phyloP scores from a whole-genome alignment of 2,888 invertebrate genomes.

The Ceratothoa steindachneri region DNA sequence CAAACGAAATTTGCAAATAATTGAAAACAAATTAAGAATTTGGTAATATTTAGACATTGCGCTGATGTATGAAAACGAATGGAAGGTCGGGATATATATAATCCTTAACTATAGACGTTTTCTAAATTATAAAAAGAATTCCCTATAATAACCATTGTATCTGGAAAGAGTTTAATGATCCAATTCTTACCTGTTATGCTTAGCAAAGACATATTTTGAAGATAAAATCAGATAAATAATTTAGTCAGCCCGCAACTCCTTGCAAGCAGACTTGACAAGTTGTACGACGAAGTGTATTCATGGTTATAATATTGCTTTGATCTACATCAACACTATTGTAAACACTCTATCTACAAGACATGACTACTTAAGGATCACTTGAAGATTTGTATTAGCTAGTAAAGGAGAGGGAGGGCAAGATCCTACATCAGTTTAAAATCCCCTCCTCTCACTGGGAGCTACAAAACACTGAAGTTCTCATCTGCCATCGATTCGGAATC shows the following conservation, averaged over 20 bases:
- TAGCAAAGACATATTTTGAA: neutral
- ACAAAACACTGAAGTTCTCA: neutral
- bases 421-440: neutral
- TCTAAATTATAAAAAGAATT: too few species aligned
- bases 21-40: too few species aligned
- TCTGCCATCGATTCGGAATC: neutral
- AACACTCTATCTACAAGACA: neutral
- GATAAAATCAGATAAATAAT: neutral
- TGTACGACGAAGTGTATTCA: neutral
- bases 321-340: neutral
- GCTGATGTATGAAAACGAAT: too few species aligned
- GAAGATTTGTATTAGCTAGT: neutral
- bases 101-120: too few species aligned
- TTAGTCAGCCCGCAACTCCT: neutral
- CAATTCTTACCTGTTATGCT: neutral
- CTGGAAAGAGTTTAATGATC: too few species aligned
- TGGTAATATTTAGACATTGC: too few species aligned
- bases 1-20: too few species aligned
- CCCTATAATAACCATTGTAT: too few species aligned
- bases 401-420: neutral
- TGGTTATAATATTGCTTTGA: neutral
- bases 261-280: neutral
- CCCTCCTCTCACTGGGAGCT: neutral
- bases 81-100: too few species aligned
- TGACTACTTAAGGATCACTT: neutral